Evolutionary conservation across 2,888 invertebrate genomes (phyloP), one percentile per base, ranked within the genome.

Genomic region (Amiota communis): DNA sequence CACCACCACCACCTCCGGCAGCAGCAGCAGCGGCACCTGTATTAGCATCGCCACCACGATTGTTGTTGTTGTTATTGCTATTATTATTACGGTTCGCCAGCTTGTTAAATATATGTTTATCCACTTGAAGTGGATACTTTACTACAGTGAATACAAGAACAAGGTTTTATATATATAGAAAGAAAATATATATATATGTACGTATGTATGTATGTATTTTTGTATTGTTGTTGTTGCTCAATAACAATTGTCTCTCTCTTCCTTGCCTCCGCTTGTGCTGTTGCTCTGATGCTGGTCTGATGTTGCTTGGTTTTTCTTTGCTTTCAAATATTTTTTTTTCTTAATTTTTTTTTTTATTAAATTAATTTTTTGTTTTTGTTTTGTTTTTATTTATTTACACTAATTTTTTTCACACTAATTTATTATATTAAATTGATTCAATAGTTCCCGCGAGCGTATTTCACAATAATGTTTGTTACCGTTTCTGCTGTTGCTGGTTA

Each of bases 51-150:
- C 80, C 82, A 75, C 77, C 80, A 74, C 79, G 76, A 75, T 83
- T 80, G 73, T 80, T 86, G 76, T 80, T 85, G 74, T 79, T 81
- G 73, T 83, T 84, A 78, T 81, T 81, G 23, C 23, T 23, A 81
- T 80, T 82, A 73, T 84, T 84, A 77, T 81, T 81, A 83, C 83
- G 83, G 85, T 83, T 83, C 83, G 83, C 83, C 83, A 83, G 86
- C 70, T 79, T 83, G 83, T 84, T 80, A 82, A 75, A 74, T 76
- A 57, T 72, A 23, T 72, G 70, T 72, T 20, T 17, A 15, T 20
- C n/a, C 59, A 59, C 53, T n/a, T 4, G 12, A 51, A n/a, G 53
- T 36, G 36, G 36, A 36, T 36, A 36, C 36, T 36, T 6, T 6
- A 36, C 36, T 36, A 36, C 36, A 36, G 36, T 36, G 36, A 6